Percentiles rank a stretch among this genome's conserved stretches.
Conservation (phyloP, 2,113 vertebrate species). For the Ifrita kowaldi region DNA sequence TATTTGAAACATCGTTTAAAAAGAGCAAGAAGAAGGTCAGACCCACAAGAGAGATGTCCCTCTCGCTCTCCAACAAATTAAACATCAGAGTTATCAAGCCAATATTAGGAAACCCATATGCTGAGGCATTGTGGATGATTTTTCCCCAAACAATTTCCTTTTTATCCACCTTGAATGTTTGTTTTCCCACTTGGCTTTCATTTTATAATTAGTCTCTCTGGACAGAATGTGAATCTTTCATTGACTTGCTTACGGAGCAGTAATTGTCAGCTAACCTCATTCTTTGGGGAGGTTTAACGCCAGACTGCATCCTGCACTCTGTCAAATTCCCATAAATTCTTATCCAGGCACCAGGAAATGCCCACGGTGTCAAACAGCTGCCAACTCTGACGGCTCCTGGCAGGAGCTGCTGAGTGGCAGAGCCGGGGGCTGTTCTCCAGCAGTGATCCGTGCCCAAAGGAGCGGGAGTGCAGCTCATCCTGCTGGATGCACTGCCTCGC, state of each 20-base stretch:
- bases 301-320: not conserved
- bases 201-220: constrained; percentile 2
- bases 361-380: not conserved
- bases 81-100: not conserved
- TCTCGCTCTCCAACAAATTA: not conserved
- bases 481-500: not conserved
- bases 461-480: not conserved
- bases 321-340: not conserved
- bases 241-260: not conserved
- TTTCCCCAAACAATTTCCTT: not conserved
- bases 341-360: not conserved
- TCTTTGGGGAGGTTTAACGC: not conserved
- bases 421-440: not conserved
- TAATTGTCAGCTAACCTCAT: not conserved
- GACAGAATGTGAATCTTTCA: not conserved
- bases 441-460: not conserved
- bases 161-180: not conserved
- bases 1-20: not conserved
- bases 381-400: not conserved
- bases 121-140: not conserved
- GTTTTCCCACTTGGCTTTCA: not conserved
- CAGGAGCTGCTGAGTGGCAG: not conserved
- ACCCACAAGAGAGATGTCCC: not conserved
- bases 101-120: not conserved
- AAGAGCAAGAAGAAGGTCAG: not conserved